These are phyloP conservation scores for Frankliniella intonsa DNA, from an alignment of 2,888 invertebrate species.

Conservation along the genomic window DNA sequence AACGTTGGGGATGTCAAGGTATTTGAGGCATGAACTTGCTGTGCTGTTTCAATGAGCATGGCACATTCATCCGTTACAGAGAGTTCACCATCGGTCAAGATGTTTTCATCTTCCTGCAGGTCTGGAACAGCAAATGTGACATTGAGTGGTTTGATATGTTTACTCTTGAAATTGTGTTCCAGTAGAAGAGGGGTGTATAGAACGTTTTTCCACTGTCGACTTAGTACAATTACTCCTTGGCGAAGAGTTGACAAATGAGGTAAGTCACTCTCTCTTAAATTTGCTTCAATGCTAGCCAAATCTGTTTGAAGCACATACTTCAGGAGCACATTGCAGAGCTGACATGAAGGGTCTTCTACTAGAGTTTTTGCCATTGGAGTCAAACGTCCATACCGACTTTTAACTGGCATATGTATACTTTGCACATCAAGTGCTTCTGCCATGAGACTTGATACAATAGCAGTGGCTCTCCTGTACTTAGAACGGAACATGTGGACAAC, in stretches of 20 bases:
- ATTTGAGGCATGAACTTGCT: slow-evolving; percentile 4
- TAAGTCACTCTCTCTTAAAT: slow-evolving; percentile 75
- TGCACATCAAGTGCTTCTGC: slow-evolving; percentile 87
- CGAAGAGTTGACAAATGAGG: slow-evolving; percentile 83
- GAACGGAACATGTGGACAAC: slow-evolving; percentile 75
- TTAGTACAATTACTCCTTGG: slow-evolving; percentile 93
- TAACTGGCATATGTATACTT: slow-evolving; percentile 72
- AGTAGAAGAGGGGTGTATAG: slow-evolving; percentile 86
- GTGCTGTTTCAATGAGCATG: slow-evolving; percentile 57
- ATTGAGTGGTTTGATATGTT: slow-evolving; percentile 71
- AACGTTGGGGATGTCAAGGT: slow-evolving; percentile 44
- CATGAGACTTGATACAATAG: slow-evolving; percentile 91
- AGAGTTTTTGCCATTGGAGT: slow-evolving; percentile 84
- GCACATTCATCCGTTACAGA: slow-evolving; percentile 70
- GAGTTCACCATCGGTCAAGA: slow-evolving; percentile 58
- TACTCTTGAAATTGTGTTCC: slow-evolving; percentile 83
- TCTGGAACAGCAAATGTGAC: slow-evolving; percentile 85
- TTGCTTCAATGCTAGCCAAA: slow-evolving; percentile 71
- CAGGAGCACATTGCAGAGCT: slow-evolving; percentile 82
- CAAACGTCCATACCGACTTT: slow-evolving; percentile 86
- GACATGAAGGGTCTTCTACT: slow-evolving; percentile 93
- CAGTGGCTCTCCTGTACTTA: slow-evolving; percentile 72
- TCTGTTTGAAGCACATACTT: slow-evolving; percentile 76
- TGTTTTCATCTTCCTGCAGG: slow-evolving; percentile 67
- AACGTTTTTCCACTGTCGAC: slow-evolving; percentile 95